These are phyloP conservation scores for Nemoura dubitans DNA, from an alignment of 2,888 invertebrate genomes.

Conservation along the genomic window DNA sequence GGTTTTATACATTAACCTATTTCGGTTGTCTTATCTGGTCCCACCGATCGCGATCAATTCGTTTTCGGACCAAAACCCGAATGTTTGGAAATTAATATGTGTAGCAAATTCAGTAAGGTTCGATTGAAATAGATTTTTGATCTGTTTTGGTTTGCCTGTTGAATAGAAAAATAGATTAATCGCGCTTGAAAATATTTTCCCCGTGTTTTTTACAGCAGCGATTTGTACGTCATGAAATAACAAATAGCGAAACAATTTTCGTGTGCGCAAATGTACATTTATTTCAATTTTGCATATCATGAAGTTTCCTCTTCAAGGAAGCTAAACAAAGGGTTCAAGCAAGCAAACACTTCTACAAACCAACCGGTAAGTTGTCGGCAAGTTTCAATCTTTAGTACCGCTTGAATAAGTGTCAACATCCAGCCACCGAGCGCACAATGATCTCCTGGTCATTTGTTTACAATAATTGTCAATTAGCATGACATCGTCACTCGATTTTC, in stretches of 20 bases:
- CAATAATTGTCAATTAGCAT: background rate
- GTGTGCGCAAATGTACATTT: background rate
- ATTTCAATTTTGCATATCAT: background rate
- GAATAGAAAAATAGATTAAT: background rate
- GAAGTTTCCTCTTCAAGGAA: background rate
- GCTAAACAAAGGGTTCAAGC: background rate
- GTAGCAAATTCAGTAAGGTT: background rate
- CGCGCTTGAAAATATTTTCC: background rate
- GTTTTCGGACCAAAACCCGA: background rate
- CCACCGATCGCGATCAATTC: background rate
- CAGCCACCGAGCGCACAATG: background rate
- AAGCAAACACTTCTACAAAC: background rate
- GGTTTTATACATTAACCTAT: background rate
- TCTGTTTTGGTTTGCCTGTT: background rate
- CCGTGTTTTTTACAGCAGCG: no score
- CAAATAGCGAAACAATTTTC: background rate
- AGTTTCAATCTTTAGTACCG: background rate
- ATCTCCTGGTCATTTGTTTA: background rate
- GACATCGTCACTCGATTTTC: background rate
- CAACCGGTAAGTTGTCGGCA: background rate
- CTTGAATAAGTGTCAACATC: background rate
- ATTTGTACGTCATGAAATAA: background rate
- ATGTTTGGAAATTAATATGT: background rate
- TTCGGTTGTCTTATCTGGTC: background rate
- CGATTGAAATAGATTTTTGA: background rate